A percentile compares a stretch with the other conserved stretches of the same genome.
These are phyloP conservation scores for Spongilla lacustris DNA, from an alignment of 37 sponge, comb jelly and placozoan species.

Conservation along the genomic window DNA sequence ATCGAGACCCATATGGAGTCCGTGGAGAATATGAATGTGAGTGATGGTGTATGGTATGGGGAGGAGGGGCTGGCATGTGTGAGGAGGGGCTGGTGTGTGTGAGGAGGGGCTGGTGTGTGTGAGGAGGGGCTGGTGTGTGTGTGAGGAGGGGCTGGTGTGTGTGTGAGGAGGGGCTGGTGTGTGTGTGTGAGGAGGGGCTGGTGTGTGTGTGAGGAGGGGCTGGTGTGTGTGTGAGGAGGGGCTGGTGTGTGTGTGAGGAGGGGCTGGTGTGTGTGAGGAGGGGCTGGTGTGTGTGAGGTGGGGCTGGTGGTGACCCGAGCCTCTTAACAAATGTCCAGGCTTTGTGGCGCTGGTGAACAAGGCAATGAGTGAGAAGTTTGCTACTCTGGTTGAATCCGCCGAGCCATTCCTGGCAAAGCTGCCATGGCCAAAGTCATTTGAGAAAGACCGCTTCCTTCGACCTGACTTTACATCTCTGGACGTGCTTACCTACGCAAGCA, in stretches of 20 bases:
- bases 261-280: too few relatives aligned
- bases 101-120: constrained; percentile 34
- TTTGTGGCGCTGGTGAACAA: constrained; percentile 96
- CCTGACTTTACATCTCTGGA: constrained; percentile 96
- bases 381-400: constrained; percentile 70
- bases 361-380: constrained; percentile 86
- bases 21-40: constrained; percentile 93
- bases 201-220: background rate
- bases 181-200: too few relatives aligned
- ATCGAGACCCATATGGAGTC: constrained; percentile 92
- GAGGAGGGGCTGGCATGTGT: background rate
- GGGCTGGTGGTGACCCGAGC: too few relatives aligned
- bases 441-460: constrained; percentile 84
- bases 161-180: too few relatives aligned
- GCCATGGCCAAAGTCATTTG: constrained; percentile 86
- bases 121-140: background rate
- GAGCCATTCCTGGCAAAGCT: constrained; percentile 67
- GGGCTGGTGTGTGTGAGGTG: too few relatives aligned
- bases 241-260: too few relatives aligned
- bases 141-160: too few relatives aligned
- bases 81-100: background rate
- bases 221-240: background rate
- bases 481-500: constrained; percentile 79
- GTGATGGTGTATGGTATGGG: background rate
- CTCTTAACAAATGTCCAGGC: constrained; percentile 34